Evolutionary conservation across 2,888 invertebrate species (phyloP).

Genomic region (Apamea sordens): DNA sequence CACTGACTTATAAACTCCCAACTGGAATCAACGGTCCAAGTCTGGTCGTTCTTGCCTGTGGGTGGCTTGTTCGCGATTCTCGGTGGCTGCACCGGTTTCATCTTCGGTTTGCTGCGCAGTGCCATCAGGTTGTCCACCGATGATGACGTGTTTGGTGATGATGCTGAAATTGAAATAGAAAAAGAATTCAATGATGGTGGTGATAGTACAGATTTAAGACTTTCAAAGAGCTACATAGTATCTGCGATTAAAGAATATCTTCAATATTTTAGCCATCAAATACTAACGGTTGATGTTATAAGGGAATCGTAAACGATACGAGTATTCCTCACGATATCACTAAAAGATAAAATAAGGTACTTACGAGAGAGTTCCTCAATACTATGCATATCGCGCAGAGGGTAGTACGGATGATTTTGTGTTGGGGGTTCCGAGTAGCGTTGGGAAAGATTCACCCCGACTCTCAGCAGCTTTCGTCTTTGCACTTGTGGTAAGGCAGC

Average conservation of each 20-base stretch:
- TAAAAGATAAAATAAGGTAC: conserved; percentile 57
- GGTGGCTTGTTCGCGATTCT: conserved; percentile 88
- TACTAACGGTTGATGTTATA: not conserved
- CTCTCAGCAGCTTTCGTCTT: conserved; percentile 84
- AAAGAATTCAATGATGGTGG: not conserved
- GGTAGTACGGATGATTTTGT: conserved; percentile 87
- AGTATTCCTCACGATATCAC: not conserved
- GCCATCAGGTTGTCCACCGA: conserved; percentile 92
- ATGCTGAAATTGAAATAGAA: conserved; percentile 77
- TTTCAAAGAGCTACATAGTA: not conserved
- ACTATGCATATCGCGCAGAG: conserved; percentile 88
- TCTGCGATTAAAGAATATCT: not conserved
- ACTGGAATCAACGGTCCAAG: conserved; percentile 97
- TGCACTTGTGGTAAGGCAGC: conserved; percentile 85
- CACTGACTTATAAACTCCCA: conserved; percentile 96
- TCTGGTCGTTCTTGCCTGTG: conserved; percentile 88
- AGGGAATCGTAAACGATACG: not conserved
- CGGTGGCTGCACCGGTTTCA: conserved; percentile 94
- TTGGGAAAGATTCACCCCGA: conserved; percentile 87
- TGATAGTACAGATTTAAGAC: not conserved
- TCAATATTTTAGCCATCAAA: not conserved
- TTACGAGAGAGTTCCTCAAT: conserved; percentile 89
- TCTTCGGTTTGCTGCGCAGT: conserved; percentile 90
- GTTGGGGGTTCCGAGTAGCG: conserved; percentile 91
- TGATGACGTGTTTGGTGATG: conserved; percentile 91